Evolutionary conservation across 2,888 invertebrate species (phyloP).

Genomic region (Hermaeophaga mercurialis): DNA sequence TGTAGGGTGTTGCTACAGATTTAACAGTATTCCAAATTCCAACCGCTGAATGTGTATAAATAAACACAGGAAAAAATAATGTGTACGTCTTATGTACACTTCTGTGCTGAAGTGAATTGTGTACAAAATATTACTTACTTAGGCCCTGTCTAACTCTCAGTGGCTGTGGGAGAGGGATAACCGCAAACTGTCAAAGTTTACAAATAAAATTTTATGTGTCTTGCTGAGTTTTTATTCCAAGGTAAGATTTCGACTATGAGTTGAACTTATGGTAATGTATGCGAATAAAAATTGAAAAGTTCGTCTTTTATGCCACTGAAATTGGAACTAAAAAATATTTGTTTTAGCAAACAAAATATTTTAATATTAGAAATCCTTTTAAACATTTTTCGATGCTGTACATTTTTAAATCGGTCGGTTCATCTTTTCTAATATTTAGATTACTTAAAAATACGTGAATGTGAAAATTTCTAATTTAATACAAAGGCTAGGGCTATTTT

Average conservation of each 20-base stretch:
- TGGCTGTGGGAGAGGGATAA: constrained; percentile 6
- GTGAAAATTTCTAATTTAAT: too few species aligned
- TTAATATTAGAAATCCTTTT: not conserved
- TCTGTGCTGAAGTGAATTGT: too few species aligned
- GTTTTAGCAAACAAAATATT: not conserved
- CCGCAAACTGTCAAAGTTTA: constrained; percentile 30
- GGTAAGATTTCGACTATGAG: constrained; percentile 19
- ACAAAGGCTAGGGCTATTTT: too few species aligned
- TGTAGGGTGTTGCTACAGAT: too few species aligned
- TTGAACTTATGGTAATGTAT: constrained; percentile 14
- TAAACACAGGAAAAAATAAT: too few species aligned
- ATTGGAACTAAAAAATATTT: constrained; percentile 4
- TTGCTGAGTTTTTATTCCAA: constrained; percentile 27
- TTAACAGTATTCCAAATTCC: too few species aligned
- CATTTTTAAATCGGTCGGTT: too few species aligned
- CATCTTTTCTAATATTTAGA: too few species aligned
- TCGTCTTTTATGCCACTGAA: constrained; percentile 1
- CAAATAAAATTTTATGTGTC: constrained; percentile 32
- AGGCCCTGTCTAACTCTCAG: not conserved
- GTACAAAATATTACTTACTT: constrained; percentile 3
- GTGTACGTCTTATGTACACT: too few species aligned
- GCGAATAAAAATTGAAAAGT: constrained; percentile 7
- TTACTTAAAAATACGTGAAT: too few species aligned
- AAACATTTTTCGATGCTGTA: too few species aligned
- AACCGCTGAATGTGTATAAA: too few species aligned